Evolutionary conservation across 1,140 invertebrate genomes (phyloP), one percentile per base, ranked within the genome.

Genomic region (Globodera ellingtonae): DNA sequence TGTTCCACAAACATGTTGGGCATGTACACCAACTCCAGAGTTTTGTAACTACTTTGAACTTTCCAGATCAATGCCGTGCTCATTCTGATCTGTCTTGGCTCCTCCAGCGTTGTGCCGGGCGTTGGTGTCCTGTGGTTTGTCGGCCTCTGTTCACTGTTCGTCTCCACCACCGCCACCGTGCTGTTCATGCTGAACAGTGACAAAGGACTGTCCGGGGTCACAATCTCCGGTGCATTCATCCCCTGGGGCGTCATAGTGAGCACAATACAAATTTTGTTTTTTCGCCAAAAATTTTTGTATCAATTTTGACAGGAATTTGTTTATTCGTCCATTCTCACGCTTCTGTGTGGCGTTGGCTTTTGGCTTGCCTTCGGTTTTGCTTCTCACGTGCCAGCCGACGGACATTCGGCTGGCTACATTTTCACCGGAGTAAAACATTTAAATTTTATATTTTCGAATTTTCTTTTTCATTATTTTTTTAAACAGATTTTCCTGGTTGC

Each of bases 321-420:
- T 24, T 84, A 84, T 75, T 84, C 83, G 8, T 52, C 82, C 13
- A 79, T 84, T 48, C 74, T 84, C 10, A 65, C 83, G 0, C 67
- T 86, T 24, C 81, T 84, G 6, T 84, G 84, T 62, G 83, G 62
- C 50, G 77, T 84, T n/a, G 67, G 52, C 47, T 74, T 84, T 77
- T 85, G 84, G 83, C 78, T 84, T 46, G n/a, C 79, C 5, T 84
- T 84, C 71, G 84, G 73, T 3, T 84, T 85, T 66, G 81, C 82
- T 13, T 48, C 52, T 13, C 83, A 85, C 47, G 81, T 84, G 7
- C 59, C 15, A 47, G 10, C 18, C 65, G 62, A n/a, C 21, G 83
- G 84, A 5, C 79, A 84, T 66, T 85, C 83, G 18, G 67, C 82
- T 69, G 83, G 83, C 24, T 84, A 84, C 69, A 67, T 83, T 13